Evolutionary conservation across 1,140 invertebrate species (phyloP).

Genomic region (Maconellicoccus hirsutus): DNA sequence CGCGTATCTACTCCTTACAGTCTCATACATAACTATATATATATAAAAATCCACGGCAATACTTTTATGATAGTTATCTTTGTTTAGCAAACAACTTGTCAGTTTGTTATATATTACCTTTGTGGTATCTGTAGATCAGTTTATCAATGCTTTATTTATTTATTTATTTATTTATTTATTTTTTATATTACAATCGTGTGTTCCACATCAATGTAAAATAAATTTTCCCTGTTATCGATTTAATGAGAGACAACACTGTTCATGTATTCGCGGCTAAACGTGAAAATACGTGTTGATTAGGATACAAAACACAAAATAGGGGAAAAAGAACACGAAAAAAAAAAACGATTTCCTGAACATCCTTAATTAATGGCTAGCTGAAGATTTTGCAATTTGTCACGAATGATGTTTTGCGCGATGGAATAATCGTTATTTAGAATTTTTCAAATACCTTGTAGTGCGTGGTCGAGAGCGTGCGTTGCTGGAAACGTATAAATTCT

Average conservation of each 20-base stretch:
- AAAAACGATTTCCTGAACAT: too few species aligned
- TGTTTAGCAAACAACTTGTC: constrained; percentile 21
- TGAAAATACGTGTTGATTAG: neutral
- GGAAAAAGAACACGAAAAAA: too few species aligned
- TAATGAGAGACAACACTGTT: neutral
- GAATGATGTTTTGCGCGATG: too few species aligned
- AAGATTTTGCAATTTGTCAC: too few species aligned
- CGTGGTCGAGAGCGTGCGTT: too few species aligned
- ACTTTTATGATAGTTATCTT: constrained; percentile 20
- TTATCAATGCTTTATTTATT: constrained; percentile 13
- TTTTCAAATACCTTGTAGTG: too few species aligned
- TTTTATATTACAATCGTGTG: constrained; percentile 9
- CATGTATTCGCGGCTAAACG: neutral
- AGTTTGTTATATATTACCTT: constrained; percentile 21
- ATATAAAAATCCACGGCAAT: constrained; percentile 1
- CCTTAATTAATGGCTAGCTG: too few species aligned
- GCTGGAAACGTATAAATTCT: too few species aligned
- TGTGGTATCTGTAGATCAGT: constrained; percentile 15
- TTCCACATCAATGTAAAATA: constrained; percentile 4
- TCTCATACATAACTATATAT: constrained; percentile 16
- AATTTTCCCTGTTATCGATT: neutral
- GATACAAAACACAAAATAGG: too few species aligned
- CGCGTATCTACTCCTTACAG: constrained; percentile 17
- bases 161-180: constrained; percentile 14
- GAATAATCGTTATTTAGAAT: too few species aligned